Conservation (phyloP, 2,113 vertebrate genomes). For the Amblyopsis rosae region DNA sequence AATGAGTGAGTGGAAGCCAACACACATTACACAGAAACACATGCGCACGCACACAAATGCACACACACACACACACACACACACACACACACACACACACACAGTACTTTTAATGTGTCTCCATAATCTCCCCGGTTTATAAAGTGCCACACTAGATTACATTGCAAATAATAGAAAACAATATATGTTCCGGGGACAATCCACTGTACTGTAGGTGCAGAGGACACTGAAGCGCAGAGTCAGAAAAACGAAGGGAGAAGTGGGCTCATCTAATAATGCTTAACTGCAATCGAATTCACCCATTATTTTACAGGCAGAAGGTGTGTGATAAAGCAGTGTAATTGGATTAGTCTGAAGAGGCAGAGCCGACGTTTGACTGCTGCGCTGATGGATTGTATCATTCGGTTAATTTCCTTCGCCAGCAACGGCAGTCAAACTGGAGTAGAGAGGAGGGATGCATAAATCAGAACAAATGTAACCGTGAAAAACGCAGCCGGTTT, state of each 20-base stretch:
- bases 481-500: slow-evolving; percentile 13
- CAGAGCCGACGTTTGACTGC: slow-evolving; percentile 33
- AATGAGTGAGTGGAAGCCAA: slow-evolving; percentile 8
- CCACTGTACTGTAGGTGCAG: not conserved
- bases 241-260: slow-evolving; percentile 6
- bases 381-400: slow-evolving; percentile 53
- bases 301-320: slow-evolving; percentile 30
- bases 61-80: not conserved
- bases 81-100: not conserved
- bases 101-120: not conserved
- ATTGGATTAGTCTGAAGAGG: slow-evolving; percentile 58
- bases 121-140: slow-evolving; percentile 1
- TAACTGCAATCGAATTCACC: slow-evolving; percentile 26
- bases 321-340: slow-evolving; percentile 50
- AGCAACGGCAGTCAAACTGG: slow-evolving; percentile 57
- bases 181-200: not conserved
- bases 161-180: slow-evolving; percentile 12
- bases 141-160: not conserved
- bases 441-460: slow-evolving; percentile 53
- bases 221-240: not conserved
- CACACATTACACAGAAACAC: slow-evolving; percentile 9
- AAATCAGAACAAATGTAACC: slow-evolving; percentile 47
- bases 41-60: too few relatives aligned
- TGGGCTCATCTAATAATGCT: slow-evolving; percentile 9
- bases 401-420: slow-evolving; percentile 63